These are phyloP conservation scores for Odontothrips loti DNA, from an alignment of 2,888 invertebrate species.

Conservation along the genomic window DNA sequence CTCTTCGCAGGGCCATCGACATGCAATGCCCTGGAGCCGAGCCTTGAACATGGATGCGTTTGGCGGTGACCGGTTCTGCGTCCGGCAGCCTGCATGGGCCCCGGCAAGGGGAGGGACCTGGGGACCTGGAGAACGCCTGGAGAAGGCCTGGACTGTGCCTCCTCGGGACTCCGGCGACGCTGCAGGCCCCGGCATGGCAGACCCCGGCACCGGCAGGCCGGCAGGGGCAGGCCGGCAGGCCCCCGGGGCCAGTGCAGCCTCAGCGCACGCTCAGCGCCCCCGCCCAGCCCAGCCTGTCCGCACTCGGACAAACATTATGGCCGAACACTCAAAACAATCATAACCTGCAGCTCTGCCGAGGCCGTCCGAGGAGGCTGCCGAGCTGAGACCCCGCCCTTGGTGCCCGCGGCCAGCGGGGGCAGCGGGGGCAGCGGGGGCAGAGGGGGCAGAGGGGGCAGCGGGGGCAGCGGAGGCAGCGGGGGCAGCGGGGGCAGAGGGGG, in stretches of 20 bases:
- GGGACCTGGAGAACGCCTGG: no score
- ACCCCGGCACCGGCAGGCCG: background rate
- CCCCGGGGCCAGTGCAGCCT: no score
- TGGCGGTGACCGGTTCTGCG: slow-evolving; percentile 10
- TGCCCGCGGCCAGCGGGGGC: no score
- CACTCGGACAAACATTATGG: background rate
- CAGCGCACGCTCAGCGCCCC: no score
- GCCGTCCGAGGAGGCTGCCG: background rate
- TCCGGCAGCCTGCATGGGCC: background rate
- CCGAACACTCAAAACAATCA: background rate
- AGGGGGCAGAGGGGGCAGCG: no score
- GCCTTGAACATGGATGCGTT: slow-evolving; percentile 8
- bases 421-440: no score
- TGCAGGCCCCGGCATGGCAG: background rate
- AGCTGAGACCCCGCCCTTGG: background rate
- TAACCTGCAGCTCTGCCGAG: background rate
- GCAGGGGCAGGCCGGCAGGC: background rate
- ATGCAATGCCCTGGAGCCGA: background rate
- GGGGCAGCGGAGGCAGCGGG: background rate
- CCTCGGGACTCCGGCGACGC: background rate
- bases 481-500: no score
- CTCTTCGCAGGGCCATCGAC: background rate
- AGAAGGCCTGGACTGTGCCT: background rate
- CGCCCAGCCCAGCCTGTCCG: background rate
- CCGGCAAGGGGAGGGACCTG: background rate